A percentile compares a stretch with the other conserved stretches of the same genome.
These are phyloP conservation scores for Hemistola chrysoprasaria DNA, from an alignment of 2,888 invertebrate species.

Conservation along the genomic window DNA sequence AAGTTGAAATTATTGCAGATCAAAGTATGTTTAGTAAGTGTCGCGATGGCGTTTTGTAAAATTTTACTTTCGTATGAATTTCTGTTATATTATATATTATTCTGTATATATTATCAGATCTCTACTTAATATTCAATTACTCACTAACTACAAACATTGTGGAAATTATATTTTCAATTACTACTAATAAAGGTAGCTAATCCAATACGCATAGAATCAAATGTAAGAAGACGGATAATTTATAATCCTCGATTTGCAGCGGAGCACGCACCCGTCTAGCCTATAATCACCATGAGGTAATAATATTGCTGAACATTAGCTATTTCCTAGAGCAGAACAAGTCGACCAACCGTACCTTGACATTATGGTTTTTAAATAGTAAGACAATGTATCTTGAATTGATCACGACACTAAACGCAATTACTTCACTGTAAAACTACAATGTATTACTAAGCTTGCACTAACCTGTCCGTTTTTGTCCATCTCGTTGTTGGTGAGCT, in stretches of 20 bases:
- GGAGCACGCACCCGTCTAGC: constrained; percentile 33
- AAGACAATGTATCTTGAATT: constrained; percentile 1
- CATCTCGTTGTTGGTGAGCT: constrained; percentile 99
- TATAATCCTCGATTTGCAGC: constrained; percentile 43
- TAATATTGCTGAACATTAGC: constrained; percentile 31
- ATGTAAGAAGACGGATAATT: constrained; percentile 56
- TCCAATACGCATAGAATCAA: no score
- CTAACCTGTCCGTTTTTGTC: constrained; percentile 97
- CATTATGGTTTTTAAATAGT: constrained; percentile 25
- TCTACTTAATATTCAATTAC: no score
- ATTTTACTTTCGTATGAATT: no score
- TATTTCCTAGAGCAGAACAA: constrained; percentile 41
- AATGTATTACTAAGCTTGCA: constrained; percentile 10
- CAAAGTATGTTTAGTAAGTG: no score
- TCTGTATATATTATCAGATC: constrained; percentile 4
- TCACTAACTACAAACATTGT: constrained; percentile 30
- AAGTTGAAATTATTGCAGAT: no score
- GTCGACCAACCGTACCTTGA: constrained; percentile 26
- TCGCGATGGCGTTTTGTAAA: no score
- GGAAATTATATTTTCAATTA: constrained; percentile 42
- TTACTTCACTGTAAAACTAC: no score
- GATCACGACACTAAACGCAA: no score
- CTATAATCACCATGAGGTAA: constrained; percentile 21
- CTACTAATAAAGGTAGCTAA: no score
- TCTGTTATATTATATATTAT: no score